Evolutionary conservation across 1,140 invertebrate species (phyloP), one percentile per base, ranked within the genome.

Genomic region (Acyrthosiphon pisum): DNA sequence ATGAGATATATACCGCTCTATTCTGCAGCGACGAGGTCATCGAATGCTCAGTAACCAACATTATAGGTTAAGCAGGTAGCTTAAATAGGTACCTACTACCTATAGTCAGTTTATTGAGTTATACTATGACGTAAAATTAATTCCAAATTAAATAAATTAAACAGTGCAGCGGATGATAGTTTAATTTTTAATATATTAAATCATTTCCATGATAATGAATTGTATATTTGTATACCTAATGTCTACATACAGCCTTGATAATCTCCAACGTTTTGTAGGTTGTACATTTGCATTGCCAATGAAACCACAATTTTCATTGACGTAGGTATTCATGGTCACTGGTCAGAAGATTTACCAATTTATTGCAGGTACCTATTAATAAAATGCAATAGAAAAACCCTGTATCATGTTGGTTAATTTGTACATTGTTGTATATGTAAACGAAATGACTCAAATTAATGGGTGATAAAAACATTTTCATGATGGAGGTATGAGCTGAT

Each of bases 231-330:
- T n/a, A 3, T 68, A 76, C 23, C 60, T 18, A 56, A 23, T 26
- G 8, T 9, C 26, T 9, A 76, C 30, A n/a, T 84, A 26, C 37
- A 41, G 37, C 83, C 83, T 84, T 84, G 83, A 84, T 41, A 44
- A 84, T 44, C 23, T 26, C 20, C 35, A 83, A 9, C 76, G 35
- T 83, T 83, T 83, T 83, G 35, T 37, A 37, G 35, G 18, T 83
- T 83, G 76, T 2, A 30, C 4, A 84, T 84, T 26, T 44, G 8
- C 8, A 84, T 84, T 26, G 37, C 83, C 83, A 84, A 84, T 84
- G 83, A 84, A 84, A 84, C 37, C 37, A 84, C 83, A 84, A 41
- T 44, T 84, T 84, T 84, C 37, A 84, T 84, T 76, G n/a, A 76
- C 44, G 23, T 84, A 41, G 3, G 23, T 84, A 84, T 41, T 84